Conservation (phyloP, 35 echinoderm and acorn worm genomes). For the Apostichopus californicus region DNA sequence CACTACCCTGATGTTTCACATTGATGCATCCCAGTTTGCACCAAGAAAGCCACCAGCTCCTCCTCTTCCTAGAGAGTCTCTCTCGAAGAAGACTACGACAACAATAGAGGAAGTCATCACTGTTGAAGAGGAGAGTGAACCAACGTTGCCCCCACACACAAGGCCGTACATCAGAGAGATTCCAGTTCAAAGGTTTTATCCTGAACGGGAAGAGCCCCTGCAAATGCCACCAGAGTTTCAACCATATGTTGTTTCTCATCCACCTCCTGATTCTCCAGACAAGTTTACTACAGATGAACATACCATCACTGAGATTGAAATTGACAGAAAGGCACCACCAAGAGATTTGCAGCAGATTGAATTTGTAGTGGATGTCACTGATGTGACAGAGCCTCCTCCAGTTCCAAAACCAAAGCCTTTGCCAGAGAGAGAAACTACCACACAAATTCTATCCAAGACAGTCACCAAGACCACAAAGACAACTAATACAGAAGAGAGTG, state of each 20-base stretch:
- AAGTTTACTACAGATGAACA: slow-evolving; percentile 34
- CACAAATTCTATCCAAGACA: not conserved
- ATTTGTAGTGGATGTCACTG: slow-evolving; percentile 50
- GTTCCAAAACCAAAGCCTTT: not conserved
- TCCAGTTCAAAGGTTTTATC: slow-evolving; percentile 30
- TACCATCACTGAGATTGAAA: slow-evolving; percentile 48
- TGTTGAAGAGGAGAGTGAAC: slow-evolving; percentile 55
- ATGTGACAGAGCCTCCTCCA: slow-evolving; percentile 38
- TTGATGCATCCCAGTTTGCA: slow-evolving; percentile 24
- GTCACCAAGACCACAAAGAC: slow-evolving; percentile 36
- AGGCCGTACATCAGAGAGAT: slow-evolving; percentile 44
- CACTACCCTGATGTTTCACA: slow-evolving; percentile 33
- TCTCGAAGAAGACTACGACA: slow-evolving; percentile 32
- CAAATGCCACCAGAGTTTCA: slow-evolving; percentile 57
- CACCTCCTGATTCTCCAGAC: slow-evolving; percentile 21
- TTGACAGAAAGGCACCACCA: slow-evolving; percentile 42
- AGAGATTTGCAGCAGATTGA: slow-evolving; percentile 50
- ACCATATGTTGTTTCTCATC: slow-evolving; percentile 52
- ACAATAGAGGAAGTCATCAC: slow-evolving; percentile 49
- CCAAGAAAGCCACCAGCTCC: slow-evolving; percentile 12
- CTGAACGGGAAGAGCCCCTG: slow-evolving; percentile 21
- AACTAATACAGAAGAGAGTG: slow-evolving; percentile 8
- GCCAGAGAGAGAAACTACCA: slow-evolving; percentile 15
- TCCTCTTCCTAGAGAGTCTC: not conserved
- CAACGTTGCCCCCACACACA: not conserved